These are phyloP conservation scores for Tetheella fluctuosa DNA, from an alignment of 2,888 invertebrate species.

Conservation along the genomic window DNA sequence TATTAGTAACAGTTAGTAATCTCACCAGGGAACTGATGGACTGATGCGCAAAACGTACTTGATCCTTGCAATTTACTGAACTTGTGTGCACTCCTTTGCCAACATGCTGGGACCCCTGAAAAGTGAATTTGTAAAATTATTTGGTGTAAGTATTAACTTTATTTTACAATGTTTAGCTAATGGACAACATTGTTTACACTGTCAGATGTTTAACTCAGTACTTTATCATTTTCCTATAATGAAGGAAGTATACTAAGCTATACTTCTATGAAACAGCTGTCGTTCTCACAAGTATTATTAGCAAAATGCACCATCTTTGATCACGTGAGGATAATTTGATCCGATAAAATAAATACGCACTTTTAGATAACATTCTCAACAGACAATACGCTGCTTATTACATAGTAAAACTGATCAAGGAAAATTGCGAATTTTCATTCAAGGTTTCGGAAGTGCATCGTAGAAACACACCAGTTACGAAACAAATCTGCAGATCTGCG, in stretches of 20 bases:
- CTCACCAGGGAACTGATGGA: constrained; percentile 76
- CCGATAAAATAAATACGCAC: neutral
- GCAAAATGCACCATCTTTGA: constrained; percentile 6
- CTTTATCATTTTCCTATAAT: too few relatives aligned
- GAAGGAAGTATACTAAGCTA: too few relatives aligned
- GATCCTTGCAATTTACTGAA: constrained; percentile 70
- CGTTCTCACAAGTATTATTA: neutral
- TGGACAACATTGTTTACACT: too few relatives aligned
- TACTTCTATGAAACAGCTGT: constrained; percentile 1
- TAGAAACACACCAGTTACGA: constrained; percentile 63
- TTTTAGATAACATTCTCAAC: neutral
- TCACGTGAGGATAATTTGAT: constrained; percentile 7
- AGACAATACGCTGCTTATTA: neutral
- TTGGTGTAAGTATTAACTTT: too few relatives aligned
- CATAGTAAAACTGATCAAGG: neutral
- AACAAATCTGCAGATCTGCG: constrained; percentile 47
- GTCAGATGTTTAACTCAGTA: too few relatives aligned
- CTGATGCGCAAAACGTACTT: constrained; percentile 72
- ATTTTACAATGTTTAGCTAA: too few relatives aligned
- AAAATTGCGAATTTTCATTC: constrained; percentile 24
- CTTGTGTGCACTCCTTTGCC: constrained; percentile 74
- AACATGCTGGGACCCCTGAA: constrained; percentile 72
- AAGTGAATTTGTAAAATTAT: constrained; percentile 19
- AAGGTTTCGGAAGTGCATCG: constrained; percentile 20
- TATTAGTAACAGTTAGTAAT: constrained; percentile 78